Conservation (phyloP, 2,113 vertebrate genomes). For the Microcebus griseorufus region DNA sequence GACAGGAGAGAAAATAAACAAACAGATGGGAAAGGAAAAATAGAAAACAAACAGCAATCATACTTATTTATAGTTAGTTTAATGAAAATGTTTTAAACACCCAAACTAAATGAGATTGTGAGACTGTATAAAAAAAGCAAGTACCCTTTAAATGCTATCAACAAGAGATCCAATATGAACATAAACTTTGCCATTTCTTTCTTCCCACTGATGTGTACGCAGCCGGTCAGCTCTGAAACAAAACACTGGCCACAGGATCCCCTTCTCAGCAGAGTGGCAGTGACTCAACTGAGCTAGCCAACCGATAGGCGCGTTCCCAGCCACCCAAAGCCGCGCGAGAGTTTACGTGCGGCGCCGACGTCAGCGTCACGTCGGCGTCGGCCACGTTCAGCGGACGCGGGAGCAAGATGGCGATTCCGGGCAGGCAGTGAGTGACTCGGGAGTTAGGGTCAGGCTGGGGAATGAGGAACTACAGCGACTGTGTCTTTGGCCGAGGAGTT, state of each 20-base stretch:
- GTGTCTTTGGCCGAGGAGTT: background rate
- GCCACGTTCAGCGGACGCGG: slow-evolving; percentile 52
- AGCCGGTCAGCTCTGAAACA: background rate
- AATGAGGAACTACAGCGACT: background rate
- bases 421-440: slow-evolving; percentile 88
- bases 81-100: slow-evolving; percentile 11
- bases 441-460: slow-evolving; percentile 50
- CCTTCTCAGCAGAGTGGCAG: rapidly evolving
- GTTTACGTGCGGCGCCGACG: background rate
- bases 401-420: slow-evolving; percentile 89
- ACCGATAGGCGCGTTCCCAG: rapidly evolving
- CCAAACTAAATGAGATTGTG: background rate
- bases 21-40: background rate
- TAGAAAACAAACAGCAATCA: background rate
- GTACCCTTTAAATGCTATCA: background rate
- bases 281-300: rapidly evolving
- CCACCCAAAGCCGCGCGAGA: slow-evolving; percentile 51
- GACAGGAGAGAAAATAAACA: background rate
- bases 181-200: background rate
- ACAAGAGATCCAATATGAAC: background rate
- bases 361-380: background rate
- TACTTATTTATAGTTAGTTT: background rate
- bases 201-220: background rate
- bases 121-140: background rate
- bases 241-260: rapidly evolving